Evolutionary conservation across 2,797 vertebrate species (phyloP).

Genomic region (Catamblyrhynchus diadema): DNA sequence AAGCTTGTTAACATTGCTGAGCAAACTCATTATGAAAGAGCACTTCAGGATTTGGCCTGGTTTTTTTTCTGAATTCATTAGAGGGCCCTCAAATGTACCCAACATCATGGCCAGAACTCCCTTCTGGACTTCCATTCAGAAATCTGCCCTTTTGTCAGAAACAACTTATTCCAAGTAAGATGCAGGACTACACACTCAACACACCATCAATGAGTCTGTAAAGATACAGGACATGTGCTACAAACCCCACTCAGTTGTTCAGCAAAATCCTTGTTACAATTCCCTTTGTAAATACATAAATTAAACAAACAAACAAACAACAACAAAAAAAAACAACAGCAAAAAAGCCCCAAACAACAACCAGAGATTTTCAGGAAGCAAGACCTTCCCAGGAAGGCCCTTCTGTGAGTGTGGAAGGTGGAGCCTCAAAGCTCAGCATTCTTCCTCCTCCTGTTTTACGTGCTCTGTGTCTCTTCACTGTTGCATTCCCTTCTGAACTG

Average conservation of each 20-base stretch:
- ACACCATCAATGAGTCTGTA: background rate
- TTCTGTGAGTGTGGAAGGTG: background rate
- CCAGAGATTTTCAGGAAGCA: background rate
- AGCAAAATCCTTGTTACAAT: background rate
- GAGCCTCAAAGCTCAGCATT: background rate
- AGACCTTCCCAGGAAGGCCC: background rate
- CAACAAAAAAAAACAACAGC: too few relatives aligned
- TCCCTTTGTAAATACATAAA: background rate
- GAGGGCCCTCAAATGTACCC: background rate
- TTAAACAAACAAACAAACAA: too few relatives aligned
- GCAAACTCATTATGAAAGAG: background rate
- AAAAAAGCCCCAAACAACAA: background rate
- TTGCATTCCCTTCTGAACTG: background rate
- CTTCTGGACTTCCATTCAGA: background rate
- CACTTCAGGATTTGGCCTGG: accelerated
- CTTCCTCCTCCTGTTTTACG: background rate
- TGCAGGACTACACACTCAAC: background rate
- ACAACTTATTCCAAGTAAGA: background rate
- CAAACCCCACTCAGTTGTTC: background rate
- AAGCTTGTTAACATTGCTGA: background rate
- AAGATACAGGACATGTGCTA: background rate
- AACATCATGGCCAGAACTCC: background rate
- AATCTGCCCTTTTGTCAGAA: background rate
- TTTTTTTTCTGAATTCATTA: background rate
- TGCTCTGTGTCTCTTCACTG: background rate